A percentile compares a stretch with the other conserved stretches of the same genome.
These are phyloP conservation scores for Drosophila gaucha DNA, from an alignment of 2,888 invertebrate genomes.

Conservation along the genomic window DNA sequence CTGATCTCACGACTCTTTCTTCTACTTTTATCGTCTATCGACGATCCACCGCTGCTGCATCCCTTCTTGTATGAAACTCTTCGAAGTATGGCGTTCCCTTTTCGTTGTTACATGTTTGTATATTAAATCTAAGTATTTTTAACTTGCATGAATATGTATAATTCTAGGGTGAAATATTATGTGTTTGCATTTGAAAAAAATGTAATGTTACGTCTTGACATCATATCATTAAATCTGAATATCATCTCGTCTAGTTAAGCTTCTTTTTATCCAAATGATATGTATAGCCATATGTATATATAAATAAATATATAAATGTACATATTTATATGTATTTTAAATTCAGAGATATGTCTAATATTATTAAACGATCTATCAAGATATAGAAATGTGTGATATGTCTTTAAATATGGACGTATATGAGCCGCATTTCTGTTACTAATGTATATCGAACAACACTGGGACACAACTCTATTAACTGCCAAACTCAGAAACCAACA, in stretches of 20 bases:
- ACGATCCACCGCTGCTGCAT: no score
- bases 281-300: neutral
- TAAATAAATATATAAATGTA: neutral
- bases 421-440: conserved; percentile 28
- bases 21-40: no score
- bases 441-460: conserved; percentile 4
- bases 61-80: no score
- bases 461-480: conserved; percentile 32
- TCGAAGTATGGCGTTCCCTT: no score
- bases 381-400: conserved; percentile 10
- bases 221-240: neutral
- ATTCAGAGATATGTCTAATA: neutral
- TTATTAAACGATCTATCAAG: conserved; percentile 28
- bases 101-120: no score
- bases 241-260: neutral
- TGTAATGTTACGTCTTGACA: neutral
- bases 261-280: neutral
- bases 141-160: no score
- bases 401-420: conserved; percentile 47
- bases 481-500: neutral
- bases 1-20: no score
- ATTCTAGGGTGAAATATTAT: no score
- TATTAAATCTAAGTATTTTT: no score
- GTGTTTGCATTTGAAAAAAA: neutral
- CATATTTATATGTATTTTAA: neutral